Evolutionary conservation across 2,113 vertebrate species (phyloP).

Genomic region (Nanorana parkeri): DNA sequence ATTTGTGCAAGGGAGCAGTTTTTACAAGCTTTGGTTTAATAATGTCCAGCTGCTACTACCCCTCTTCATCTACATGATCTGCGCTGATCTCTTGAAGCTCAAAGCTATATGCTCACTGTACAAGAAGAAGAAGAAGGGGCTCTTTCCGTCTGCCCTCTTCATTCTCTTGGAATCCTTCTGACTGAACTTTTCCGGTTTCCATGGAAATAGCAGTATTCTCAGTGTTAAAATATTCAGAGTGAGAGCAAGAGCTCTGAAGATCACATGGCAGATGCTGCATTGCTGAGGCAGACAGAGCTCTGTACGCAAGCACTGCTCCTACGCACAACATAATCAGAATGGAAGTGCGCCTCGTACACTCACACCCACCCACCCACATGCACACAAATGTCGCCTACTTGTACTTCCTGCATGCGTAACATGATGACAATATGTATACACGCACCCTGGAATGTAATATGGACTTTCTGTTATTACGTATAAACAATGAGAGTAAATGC

Average conservation of each 20-base stretch:
- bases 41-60: slow-evolving; percentile 47
- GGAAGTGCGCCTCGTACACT: slow-evolving; percentile 47
- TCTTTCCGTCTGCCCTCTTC: slow-evolving; percentile 58
- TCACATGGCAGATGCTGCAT: slow-evolving; percentile 63
- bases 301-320: slow-evolving; percentile 53
- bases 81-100: slow-evolving; percentile 41
- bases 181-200: slow-evolving; percentile 66
- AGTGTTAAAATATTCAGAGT: slow-evolving; percentile 68
- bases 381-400: slow-evolving; percentile 37
- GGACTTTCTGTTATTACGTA: neutral
- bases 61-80: slow-evolving; percentile 12
- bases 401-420: slow-evolving; percentile 29
- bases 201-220: slow-evolving; percentile 70
- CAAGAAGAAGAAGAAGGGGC: slow-evolving; percentile 21
- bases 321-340: slow-evolving; percentile 52
- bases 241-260: slow-evolving; percentile 59
- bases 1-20: neutral
- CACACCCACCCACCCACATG: slow-evolving; percentile 43
- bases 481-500: neutral
- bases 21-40: slow-evolving; percentile 10
- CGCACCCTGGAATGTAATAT: neutral
- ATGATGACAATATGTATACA: slow-evolving; percentile 8
- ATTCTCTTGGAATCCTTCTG: slow-evolving; percentile 59
- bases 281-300: slow-evolving; percentile 59
- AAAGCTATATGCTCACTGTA: slow-evolving; percentile 42